Conservation (phyloP, 2,888 invertebrate species). For the Griposia aprilina region DNA sequence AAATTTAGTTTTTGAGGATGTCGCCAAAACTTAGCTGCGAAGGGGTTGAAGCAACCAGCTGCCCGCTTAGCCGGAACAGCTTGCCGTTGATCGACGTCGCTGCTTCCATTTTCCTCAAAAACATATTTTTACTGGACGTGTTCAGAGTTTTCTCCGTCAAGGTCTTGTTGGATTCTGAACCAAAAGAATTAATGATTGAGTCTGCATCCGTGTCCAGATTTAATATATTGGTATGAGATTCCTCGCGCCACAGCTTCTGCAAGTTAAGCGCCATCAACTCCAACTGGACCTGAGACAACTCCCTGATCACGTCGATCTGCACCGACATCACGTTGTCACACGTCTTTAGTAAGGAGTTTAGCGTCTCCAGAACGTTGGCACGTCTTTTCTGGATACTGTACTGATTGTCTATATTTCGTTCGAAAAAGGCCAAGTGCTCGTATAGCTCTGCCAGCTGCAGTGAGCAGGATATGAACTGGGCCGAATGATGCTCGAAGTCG, state of each 20-base stretch:
- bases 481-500: slow-evolving; percentile 90
- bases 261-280: slow-evolving; percentile 92
- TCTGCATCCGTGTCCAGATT: slow-evolving; percentile 83
- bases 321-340: slow-evolving; percentile 88
- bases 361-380: slow-evolving; percentile 90
- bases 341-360: slow-evolving; percentile 89
- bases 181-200: slow-evolving; percentile 84
- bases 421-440: slow-evolving; percentile 93
- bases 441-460: slow-evolving; percentile 92
- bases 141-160: slow-evolving; percentile 84
- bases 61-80: slow-evolving; percentile 82
- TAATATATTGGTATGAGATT: slow-evolving; percentile 85
- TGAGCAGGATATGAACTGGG: slow-evolving; percentile 91
- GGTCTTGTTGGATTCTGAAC: slow-evolving; percentile 84
- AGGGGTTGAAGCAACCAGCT: slow-evolving; percentile 77
- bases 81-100: slow-evolving; percentile 84
- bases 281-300: slow-evolving; percentile 91
- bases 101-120: slow-evolving; percentile 87
- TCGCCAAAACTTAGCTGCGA: slow-evolving; percentile 80
- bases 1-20: slow-evolving; percentile 66
- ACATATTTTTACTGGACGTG: slow-evolving; percentile 82
- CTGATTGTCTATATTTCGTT: slow-evolving; percentile 91
- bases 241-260: slow-evolving; percentile 89
- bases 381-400: slow-evolving; percentile 91
- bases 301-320: slow-evolving; percentile 90